Conservation (phyloP, 2,797 vertebrate species). For the Phoebastria nigripes region DNA sequence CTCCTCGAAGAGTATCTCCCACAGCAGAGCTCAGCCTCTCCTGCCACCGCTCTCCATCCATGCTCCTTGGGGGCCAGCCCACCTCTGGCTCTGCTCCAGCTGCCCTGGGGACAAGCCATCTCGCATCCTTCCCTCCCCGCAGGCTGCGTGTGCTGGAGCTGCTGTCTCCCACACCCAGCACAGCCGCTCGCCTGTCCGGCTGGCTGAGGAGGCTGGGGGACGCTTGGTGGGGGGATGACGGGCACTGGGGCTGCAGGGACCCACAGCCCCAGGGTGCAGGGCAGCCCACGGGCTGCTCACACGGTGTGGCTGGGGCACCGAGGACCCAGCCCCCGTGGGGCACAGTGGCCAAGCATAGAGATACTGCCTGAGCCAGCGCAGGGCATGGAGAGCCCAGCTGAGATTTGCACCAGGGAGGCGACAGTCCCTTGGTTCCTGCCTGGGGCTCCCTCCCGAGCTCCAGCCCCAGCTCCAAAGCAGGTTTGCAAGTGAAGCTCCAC, state of each 20-base stretch:
- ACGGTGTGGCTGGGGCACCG: rapidly evolving
- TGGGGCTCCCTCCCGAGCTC: background rate
- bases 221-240: background rate
- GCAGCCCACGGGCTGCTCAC: background rate
- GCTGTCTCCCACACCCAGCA: background rate
- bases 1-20: background rate
- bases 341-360: rapidly evolving
- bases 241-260: background rate
- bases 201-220: background rate
- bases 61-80: background rate
- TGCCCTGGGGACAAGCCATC: background rate
- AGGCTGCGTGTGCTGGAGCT: background rate
- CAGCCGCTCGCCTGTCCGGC: rapidly evolving
- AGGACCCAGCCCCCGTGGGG: rapidly evolving
- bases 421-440: background rate
- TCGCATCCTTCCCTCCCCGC: background rate
- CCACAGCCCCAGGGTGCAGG: background rate
- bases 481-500: background rate
- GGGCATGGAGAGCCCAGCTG: rapidly evolving
- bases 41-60: rapidly evolving
- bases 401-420: background rate
- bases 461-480: background rate
- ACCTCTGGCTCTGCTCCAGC: rapidly evolving
- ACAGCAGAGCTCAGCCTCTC: background rate
- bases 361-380: background rate